Evolutionary conservation across 2,113 vertebrate species (phyloP).

Genomic region (Calyptommatus sinebrachiatus): DNA sequence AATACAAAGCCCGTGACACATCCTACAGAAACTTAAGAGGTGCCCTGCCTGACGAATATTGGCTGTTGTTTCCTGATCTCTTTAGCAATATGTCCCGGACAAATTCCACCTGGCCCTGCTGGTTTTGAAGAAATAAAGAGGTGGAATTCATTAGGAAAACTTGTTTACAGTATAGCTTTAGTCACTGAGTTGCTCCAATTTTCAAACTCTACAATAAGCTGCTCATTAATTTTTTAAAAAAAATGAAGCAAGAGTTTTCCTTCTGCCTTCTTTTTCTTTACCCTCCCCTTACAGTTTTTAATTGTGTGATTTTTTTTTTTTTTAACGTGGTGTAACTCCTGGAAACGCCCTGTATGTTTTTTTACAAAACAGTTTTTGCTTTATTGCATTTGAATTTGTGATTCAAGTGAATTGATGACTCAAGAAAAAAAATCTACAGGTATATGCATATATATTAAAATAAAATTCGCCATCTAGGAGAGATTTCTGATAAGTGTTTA

Average conservation of each 20-base stretch:
- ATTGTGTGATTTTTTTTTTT: constrained; percentile 76
- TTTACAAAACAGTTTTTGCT: constrained; percentile 70
- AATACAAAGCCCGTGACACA: not conserved
- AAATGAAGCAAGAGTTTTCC: constrained; percentile 66
- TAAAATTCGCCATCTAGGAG: not conserved
- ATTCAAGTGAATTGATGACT: constrained; percentile 49
- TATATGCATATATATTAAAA: constrained; percentile 13
- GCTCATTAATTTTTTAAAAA: constrained; percentile 68
- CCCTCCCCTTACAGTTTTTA: constrained; percentile 68
- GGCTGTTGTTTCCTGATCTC: not conserved
- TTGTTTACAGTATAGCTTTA: constrained; percentile 65
- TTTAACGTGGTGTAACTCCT: constrained; percentile 78
- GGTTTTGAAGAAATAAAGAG: constrained; percentile 62
- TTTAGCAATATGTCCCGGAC: constrained; percentile 12
- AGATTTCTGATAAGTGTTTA: constrained; percentile 49
- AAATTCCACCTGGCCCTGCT: constrained; percentile 57
- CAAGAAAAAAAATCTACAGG: constrained; percentile 31
- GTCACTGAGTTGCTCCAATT: constrained; percentile 67
- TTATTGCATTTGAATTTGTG: constrained; percentile 54
- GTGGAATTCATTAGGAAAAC: constrained; percentile 73
- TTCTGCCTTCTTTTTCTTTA: constrained; percentile 36
- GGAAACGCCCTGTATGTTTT: constrained; percentile 70
- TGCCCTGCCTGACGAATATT: not conserved
- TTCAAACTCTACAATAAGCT: constrained; percentile 66
- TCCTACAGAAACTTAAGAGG: not conserved